Evolutionary conservation across 2,888 invertebrate species (phyloP).

Genomic region (Polydesmus complanatus): DNA sequence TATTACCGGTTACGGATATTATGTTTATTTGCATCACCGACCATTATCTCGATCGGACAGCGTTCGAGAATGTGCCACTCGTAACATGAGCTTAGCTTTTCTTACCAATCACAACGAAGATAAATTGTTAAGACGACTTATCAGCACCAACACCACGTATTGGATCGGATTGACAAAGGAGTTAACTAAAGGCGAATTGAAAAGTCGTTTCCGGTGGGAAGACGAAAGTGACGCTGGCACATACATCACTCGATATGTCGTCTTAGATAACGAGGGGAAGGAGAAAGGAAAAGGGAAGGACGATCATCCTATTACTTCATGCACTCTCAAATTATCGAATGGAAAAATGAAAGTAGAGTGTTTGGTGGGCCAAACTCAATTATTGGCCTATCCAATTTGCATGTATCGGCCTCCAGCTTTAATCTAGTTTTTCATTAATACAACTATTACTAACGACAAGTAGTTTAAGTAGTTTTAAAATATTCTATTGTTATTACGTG

Average conservation of each 20-base stretch:
- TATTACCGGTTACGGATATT: background rate
- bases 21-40: background rate
- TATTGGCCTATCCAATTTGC: background rate
- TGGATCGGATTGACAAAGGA: background rate
- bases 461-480: too few species aligned
- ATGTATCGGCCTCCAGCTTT: background rate
- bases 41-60: background rate
- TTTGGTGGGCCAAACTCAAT: background rate
- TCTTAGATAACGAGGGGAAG: background rate
- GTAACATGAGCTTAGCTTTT: background rate
- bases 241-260: background rate
- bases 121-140: background rate
- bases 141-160: background rate
- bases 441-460: too few species aligned
- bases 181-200: background rate
- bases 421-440: too few species aligned
- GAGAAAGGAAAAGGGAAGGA: background rate
- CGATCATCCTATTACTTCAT: background rate
- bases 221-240: background rate
- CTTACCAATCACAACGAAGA: background rate
- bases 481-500: too few species aligned
- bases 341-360: background rate
- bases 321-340: background rate
- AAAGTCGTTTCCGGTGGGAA: background rate
- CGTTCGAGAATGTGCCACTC: background rate